These are phyloP conservation scores for Trachymyrmex cornetzi DNA, from an alignment of 1,140 invertebrate genomes.

Conservation along the genomic window DNA sequence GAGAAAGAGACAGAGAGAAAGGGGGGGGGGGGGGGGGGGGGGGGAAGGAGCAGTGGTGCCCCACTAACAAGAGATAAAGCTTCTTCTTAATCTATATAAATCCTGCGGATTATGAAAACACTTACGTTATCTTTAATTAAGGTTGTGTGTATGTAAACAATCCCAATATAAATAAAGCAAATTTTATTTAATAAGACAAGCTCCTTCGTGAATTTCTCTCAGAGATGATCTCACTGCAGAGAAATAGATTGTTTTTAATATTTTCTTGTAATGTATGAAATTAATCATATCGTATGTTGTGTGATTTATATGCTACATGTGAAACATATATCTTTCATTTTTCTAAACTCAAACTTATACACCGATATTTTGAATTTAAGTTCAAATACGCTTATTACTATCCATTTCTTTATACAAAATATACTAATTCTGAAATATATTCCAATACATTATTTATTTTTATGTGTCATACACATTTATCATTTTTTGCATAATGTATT, in stretches of 20 bases:
- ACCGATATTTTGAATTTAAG: background rate
- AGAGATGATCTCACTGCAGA: too few species aligned
- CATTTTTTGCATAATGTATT: background rate
- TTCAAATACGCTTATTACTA: background rate
- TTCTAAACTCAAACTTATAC: background rate
- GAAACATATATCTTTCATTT: background rate
- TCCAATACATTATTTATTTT: background rate
- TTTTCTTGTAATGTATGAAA: background rate
- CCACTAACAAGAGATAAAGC: background rate
- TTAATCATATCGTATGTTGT: background rate
- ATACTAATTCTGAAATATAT: background rate
- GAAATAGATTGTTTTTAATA: background rate
- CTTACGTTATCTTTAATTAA: slow-evolving; percentile 23
- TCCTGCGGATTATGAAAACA: background rate
- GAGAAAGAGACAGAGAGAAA: slow-evolving; percentile 49
- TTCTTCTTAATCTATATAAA: background rate
- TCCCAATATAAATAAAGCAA: background rate
- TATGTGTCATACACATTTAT: background rate
- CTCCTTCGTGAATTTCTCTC: background rate
- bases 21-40: slow-evolving; percentile 29
- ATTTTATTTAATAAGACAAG: background rate
- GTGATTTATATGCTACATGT: background rate
- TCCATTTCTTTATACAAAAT: background rate
- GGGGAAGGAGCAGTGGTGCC: slow-evolving; percentile 46
- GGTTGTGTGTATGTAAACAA: background rate